phyloP scores from a whole-genome alignment of 2,888 invertebrate genomes.

The Octodonta nipae region DNA sequence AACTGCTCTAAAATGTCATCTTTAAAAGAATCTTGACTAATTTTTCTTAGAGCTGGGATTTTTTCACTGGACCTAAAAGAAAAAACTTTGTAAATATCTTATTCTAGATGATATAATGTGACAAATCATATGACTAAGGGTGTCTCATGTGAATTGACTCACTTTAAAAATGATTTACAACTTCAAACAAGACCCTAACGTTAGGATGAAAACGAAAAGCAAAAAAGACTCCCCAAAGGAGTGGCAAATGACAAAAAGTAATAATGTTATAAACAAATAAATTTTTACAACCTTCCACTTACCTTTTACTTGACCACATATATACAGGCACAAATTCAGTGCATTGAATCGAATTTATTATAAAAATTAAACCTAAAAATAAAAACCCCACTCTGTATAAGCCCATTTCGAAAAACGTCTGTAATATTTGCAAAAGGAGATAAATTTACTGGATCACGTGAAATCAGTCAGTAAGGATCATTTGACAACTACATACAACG shows the following conservation, averaged over 20 bases:
- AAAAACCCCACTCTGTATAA: conserved; percentile 8
- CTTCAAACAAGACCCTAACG: too few relatives aligned
- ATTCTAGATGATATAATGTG: background rate
- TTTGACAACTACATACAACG: too few relatives aligned
- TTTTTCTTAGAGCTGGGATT: conserved; percentile 30
- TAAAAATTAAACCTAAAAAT: conserved; percentile 9
- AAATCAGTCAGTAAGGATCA: too few relatives aligned
- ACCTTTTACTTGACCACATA: conserved; percentile 32
- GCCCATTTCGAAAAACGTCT: conserved; percentile 12
- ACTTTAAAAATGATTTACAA: background rate
- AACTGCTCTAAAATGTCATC: conserved; percentile 25
- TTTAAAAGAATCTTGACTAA: conserved; percentile 29
- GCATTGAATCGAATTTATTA: conserved; percentile 14
- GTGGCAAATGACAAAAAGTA: conserved; percentile 2
- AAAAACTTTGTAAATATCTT: too few relatives aligned
- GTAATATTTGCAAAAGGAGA: too few relatives aligned
- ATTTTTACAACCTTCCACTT: conserved; percentile 10
- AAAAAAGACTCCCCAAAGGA: background rate
- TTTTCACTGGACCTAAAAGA: conserved; percentile 21
- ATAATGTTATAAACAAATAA: conserved; percentile 4
- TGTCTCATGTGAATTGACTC: background rate
- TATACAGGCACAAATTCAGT: conserved; percentile 32
- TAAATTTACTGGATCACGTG: too few relatives aligned
- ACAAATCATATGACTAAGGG: conserved; percentile 4
- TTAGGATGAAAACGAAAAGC: background rate